These are phyloP conservation scores for Leptopilina clavipes DNA, from an alignment of 1,140 invertebrate genomes.

Conservation along the genomic window DNA sequence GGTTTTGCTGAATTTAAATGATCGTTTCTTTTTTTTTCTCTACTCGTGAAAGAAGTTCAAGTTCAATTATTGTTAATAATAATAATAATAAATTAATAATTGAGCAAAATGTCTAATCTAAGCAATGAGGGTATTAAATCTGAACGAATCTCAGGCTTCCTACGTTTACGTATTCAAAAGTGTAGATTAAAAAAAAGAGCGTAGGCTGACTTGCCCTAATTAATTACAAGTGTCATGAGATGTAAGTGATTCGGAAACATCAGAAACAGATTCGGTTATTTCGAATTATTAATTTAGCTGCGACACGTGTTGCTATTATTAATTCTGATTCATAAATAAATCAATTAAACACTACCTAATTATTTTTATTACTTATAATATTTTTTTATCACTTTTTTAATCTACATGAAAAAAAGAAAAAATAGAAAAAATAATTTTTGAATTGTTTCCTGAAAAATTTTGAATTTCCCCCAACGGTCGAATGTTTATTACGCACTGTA, in stretches of 20 bases:
- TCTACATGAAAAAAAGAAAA: no score
- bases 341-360: no score
- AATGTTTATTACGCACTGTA: no score
- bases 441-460: no score
- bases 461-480: neutral
- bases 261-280: neutral
- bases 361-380: no score
- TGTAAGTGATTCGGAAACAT: neutral
- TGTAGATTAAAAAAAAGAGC: neutral
- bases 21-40: neutral
- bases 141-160: neutral
- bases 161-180: neutral
- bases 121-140: neutral
- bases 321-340: neutral
- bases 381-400: no score
- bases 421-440: no score
- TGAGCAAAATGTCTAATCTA: neutral
- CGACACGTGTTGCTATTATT: neutral
- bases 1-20: neutral
- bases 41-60: neutral
- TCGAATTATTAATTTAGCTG: neutral
- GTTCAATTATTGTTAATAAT: neutral
- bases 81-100: no score
- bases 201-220: conserved; percentile 10
- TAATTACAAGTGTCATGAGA: neutral